Evolutionary conservation across 1,140 invertebrate genomes (phyloP), one percentile per base, ranked within the genome.

Genomic region (Drosophila kepulauana): DNA sequence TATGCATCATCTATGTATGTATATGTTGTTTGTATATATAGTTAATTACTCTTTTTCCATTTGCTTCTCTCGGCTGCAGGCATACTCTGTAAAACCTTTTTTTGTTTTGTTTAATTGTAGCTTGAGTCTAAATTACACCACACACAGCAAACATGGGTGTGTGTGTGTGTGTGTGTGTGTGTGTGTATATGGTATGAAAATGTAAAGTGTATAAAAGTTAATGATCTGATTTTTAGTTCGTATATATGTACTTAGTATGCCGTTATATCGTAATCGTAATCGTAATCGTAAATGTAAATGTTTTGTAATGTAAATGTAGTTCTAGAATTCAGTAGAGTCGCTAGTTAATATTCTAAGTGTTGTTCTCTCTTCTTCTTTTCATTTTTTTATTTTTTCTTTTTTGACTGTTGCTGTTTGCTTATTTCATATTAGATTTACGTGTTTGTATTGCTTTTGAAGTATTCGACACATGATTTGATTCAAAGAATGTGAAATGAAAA

Each of bases 201-300:
- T 88, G 84, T 88, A 88, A 88, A 88, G 84, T 88, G 84, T 88
- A 88, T 88, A 88, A 88, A 88, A 88, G 84, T 88, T 88, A 88
- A 88, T 88, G 84, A 88, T 88, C 78, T 88, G 81, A 81, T 81
- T 80, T 72, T 80, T 72, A 69, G 56, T 48, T 54, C 46, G 30
- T 68, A 35, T 68, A 35, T 62, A 69, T 57, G 63, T 54, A 65
- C 61, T 64, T 41, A 64, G 62, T 65, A 58, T 67, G 64, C 33
- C 46, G 38, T 64, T 45, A 30, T 71, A 57, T 46, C 20, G 20
- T 25, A 25, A 25, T 25, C 20, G 38, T 71, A n/a, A 52, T 41
- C 15, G 62, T 69, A 70, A 49, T 54, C 70, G 70, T 79, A 82
- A 65, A 77, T 76, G 70, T 85, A 78, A 72, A 79, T 33, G 49